A percentile compares a stretch with the other conserved stretches of the same genome.
Evolutionary conservation across 2,888 invertebrate genomes (phyloP).

Genomic region (Perizoma affinitatum): DNA sequence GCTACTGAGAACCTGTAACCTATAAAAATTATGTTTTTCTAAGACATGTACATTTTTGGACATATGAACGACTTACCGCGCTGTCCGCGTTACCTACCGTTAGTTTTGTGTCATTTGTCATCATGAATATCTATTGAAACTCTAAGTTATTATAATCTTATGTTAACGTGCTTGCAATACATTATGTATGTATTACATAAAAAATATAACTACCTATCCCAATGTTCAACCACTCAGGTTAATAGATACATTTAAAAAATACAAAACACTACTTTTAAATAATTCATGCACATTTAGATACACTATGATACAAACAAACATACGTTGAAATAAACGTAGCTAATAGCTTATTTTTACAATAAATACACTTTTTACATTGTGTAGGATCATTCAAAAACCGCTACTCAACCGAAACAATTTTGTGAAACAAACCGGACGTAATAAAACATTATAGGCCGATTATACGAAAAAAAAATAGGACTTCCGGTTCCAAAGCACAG

Average conservation of each 20-base stretch:
- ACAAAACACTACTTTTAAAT: conserved; percentile 44
- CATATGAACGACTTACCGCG: too few relatives aligned
- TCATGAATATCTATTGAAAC: too few relatives aligned
- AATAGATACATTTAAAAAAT: conserved; percentile 46
- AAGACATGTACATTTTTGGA: too few relatives aligned
- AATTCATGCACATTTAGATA: conserved; percentile 46
- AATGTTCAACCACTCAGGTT: conserved; percentile 4
- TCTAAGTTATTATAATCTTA: too few relatives aligned
- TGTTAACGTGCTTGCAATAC: too few relatives aligned
- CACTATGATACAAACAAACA: conserved; percentile 41
- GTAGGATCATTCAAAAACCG: conserved; percentile 38
- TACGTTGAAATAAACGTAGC: conserved; percentile 34
- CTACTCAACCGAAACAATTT: conserved; percentile 53
- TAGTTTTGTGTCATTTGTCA: too few relatives aligned
- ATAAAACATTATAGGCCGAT: conserved; percentile 63
- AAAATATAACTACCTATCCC: too few relatives aligned
- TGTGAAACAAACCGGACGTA: conserved; percentile 61
- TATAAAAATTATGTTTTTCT: too few relatives aligned
- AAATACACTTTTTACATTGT: conserved; percentile 52
- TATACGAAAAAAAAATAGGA: conserved; percentile 57
- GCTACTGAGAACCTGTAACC: too few relatives aligned
- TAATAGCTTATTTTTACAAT: conserved; percentile 53
- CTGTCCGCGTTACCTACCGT: too few relatives aligned
- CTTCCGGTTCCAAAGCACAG: conserved; percentile 65
- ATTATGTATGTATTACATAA: too few relatives aligned